Evolutionary conservation across 2,888 invertebrate genomes (phyloP).

Genomic region (Liopterus haemorrhoidalis): DNA sequence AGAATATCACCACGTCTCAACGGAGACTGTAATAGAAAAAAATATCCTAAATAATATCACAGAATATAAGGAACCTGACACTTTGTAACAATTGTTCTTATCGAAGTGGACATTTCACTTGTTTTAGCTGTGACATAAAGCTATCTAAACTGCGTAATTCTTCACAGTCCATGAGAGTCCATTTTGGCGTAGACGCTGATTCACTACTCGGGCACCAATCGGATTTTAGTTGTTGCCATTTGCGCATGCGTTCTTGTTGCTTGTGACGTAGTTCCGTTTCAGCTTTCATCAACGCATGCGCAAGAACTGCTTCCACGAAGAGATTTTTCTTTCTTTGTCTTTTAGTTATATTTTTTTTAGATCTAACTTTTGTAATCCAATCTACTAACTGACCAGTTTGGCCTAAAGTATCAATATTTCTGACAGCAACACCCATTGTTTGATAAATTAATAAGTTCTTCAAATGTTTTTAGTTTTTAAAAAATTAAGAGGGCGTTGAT

Average conservation of each 20-base stretch:
- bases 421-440: conserved; percentile 35
- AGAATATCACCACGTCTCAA: no score
- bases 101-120: conserved; percentile 50
- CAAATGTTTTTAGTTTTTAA: conserved; percentile 2
- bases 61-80: conserved; percentile 31
- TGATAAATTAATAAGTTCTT: not conserved
- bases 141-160: conserved; percentile 60
- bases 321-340: conserved; percentile 56
- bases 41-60: conserved; percentile 45
- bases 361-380: conserved; percentile 60
- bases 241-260: conserved; percentile 56
- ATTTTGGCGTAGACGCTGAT: conserved; percentile 15
- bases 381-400: conserved; percentile 54
- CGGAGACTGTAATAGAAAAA: conserved; percentile 45
- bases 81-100: conserved; percentile 34
- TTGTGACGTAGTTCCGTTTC: conserved; percentile 56
- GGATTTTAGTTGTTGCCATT: conserved; percentile 48
- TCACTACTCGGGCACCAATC: conserved; percentile 23
- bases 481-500: no score
- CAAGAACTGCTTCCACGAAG: conserved; percentile 60
- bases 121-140: conserved; percentile 60
- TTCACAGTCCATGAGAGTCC: conserved; percentile 41
- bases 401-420: conserved; percentile 22
- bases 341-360: conserved; percentile 55
- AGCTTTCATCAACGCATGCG: conserved; percentile 54